These are phyloP conservation scores for Bradynema listronoti DNA, from an alignment of 1,140 invertebrate genomes.

Conservation along the genomic window DNA sequence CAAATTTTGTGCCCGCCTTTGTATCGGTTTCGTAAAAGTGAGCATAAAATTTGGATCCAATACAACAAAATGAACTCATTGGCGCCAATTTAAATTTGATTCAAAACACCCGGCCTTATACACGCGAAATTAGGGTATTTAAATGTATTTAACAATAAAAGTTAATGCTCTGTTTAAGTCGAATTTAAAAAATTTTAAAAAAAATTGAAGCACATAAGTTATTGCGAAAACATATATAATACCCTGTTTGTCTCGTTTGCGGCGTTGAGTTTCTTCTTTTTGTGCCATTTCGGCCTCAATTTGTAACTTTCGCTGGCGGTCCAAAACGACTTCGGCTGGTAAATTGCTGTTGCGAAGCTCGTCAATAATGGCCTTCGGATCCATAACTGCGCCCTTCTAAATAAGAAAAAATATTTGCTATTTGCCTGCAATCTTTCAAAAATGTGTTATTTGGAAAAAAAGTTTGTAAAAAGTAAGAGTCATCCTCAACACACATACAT, in stretches of 20 bases:
- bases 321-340: constrained; percentile 71
- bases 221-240: neutral
- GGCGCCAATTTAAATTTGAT: too few relatives aligned
- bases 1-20: too few relatives aligned
- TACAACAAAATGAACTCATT: too few relatives aligned
- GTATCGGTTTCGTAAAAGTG: too few relatives aligned
- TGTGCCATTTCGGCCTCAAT: constrained; percentile 64
- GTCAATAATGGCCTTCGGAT: constrained; percentile 47
- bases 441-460: neutral
- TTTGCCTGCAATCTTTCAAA: constrained; percentile 16
- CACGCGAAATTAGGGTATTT: too few relatives aligned
- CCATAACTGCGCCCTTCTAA: constrained; percentile 18
- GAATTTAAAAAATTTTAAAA: neutral
- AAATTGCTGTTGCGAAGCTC: constrained; percentile 51
- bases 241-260: constrained; percentile 50
- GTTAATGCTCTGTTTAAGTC: neutral
- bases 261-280: constrained; percentile 31
- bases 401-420: constrained; percentile 9
- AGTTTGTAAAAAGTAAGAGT: neutral
- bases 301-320: constrained; percentile 70
- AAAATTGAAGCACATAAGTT: neutral
- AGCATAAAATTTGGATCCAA: too few relatives aligned
- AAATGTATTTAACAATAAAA: neutral
- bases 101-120: too few relatives aligned
- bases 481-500: neutral